Percentiles rank a stretch among this genome's conserved stretches.
These are phyloP conservation scores for Rhysida immarginata DNA, from an alignment of 1,140 invertebrate species.

Conservation along the genomic window DNA sequence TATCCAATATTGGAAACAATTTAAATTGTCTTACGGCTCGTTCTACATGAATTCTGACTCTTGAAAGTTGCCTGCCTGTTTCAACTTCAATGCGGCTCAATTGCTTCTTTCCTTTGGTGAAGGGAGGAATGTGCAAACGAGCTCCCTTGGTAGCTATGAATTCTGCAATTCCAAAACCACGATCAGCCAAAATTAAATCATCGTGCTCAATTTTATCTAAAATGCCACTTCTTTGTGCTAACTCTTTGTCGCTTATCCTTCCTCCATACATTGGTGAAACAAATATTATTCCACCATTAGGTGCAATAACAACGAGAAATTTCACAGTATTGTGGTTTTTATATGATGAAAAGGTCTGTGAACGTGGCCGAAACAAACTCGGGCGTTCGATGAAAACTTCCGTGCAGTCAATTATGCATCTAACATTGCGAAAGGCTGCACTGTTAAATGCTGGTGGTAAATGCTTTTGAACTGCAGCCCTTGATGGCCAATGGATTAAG, in stretches of 20 bases:
- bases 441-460: neutral
- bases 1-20: neutral
- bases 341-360: slow-evolving; percentile 14
- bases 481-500: slow-evolving; percentile 11
- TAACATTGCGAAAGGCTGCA: neutral
- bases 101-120: slow-evolving; percentile 14
- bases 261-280: slow-evolving; percentile 22
- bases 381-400: slow-evolving; percentile 17
- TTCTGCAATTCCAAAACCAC: slow-evolving; percentile 19
- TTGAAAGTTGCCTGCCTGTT: slow-evolving; percentile 17
- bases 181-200: slow-evolving; percentile 17
- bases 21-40: slow-evolving; percentile 15
- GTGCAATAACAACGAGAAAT: slow-evolving; percentile 22
- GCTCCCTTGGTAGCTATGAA: slow-evolving; percentile 5
- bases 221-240: slow-evolving; percentile 19
- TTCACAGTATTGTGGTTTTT: slow-evolving; percentile 19
- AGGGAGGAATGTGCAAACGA: slow-evolving; percentile 16
- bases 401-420: slow-evolving; percentile 16
- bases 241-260: slow-evolving; percentile 18
- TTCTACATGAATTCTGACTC: slow-evolving; percentile 22
- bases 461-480: slow-evolving; percentile 4
- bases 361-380: slow-evolving; percentile 2
- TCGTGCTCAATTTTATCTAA: slow-evolving; percentile 17
- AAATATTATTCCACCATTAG: slow-evolving; percentile 21
- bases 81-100: slow-evolving; percentile 13